phyloP scores from a whole-genome alignment of 1,140 invertebrate genomes.

The Trypoxylus dichotomus region DNA sequence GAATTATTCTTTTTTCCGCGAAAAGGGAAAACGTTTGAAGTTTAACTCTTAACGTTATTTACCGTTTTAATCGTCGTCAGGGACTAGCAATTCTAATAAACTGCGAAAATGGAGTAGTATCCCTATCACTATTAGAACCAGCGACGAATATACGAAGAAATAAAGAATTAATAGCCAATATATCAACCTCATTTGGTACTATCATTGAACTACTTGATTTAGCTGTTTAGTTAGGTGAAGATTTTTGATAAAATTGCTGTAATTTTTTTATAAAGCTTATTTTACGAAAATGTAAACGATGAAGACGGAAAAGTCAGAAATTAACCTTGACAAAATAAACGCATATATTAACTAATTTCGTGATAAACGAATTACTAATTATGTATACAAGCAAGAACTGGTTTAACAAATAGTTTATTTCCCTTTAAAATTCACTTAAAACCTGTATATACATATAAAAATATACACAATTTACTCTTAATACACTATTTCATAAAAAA shows the following conservation, averaged over 20 bases:
- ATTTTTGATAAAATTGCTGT: too few relatives aligned
- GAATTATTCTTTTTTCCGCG: not conserved
- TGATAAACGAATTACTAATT: too few relatives aligned
- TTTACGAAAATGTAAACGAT: not conserved
- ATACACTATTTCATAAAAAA: not conserved
- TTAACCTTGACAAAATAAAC: not conserved
- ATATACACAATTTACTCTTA: not conserved
- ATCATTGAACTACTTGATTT: constrained; percentile 6
- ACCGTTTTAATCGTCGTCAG: not conserved
- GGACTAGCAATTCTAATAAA: not conserved
- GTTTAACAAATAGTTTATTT: not conserved
- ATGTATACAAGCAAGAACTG: not conserved
- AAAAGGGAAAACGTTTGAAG: not conserved
- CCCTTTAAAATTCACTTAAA: not conserved
- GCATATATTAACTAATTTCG: not conserved
- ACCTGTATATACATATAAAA: not conserved
- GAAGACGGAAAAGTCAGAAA: not conserved
- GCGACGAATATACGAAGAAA: not conserved
- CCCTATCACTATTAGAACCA: not conserved
- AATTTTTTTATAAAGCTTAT: not conserved
- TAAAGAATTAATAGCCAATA: constrained; percentile 1
- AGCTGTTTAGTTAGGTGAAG: not conserved
- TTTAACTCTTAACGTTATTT: not conserved
- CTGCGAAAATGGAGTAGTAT: not conserved
- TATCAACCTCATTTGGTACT: constrained; percentile 26